These are phyloP conservation scores for Phrynocephalus forsythii DNA, from an alignment of 2,797 vertebrate species.

Conservation along the genomic window DNA sequence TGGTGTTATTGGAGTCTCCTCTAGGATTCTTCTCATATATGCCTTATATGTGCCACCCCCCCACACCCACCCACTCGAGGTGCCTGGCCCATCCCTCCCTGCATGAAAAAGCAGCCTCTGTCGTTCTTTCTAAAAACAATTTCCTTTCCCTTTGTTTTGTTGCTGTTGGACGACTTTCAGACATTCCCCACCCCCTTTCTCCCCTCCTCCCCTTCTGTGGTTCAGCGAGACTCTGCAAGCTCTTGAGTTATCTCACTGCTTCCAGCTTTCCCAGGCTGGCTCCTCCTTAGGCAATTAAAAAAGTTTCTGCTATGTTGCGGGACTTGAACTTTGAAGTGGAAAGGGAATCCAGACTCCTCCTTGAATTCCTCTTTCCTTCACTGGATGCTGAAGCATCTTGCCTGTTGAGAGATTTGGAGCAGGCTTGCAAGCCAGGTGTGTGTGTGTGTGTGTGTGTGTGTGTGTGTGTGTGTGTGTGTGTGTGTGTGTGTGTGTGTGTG, in stretches of 20 bases:
- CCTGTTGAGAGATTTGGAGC: not conserved
- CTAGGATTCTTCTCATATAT: not conserved
- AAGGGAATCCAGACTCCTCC: not conserved
- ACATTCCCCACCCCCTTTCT: not conserved
- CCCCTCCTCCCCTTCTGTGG: not conserved
- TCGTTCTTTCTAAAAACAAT: not conserved
- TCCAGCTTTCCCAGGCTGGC: conserved; percentile 34
- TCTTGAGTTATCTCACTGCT: not conserved
- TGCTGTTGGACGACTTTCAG: conserved; percentile 5
- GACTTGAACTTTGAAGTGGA: not conserved
- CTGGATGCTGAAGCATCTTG: conserved; percentile 2
- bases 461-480: too few species aligned
- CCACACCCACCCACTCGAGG: not conserved
- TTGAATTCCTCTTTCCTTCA: conserved; percentile 13
- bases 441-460: too few species aligned
- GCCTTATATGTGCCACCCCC: not conserved
- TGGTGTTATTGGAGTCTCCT: not conserved
- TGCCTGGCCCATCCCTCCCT: accelerated
- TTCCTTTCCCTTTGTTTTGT: conserved; percentile 5
- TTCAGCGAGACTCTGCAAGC: not conserved
- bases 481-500: too few species aligned
- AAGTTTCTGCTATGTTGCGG: accelerated
- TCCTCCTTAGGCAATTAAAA: conserved; percentile 46
- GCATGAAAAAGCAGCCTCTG: not conserved
- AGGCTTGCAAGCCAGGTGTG: not conserved